phyloP scores from a whole-genome alignment of 2,888 invertebrate species.

The Drosophila bunnanda region DNA sequence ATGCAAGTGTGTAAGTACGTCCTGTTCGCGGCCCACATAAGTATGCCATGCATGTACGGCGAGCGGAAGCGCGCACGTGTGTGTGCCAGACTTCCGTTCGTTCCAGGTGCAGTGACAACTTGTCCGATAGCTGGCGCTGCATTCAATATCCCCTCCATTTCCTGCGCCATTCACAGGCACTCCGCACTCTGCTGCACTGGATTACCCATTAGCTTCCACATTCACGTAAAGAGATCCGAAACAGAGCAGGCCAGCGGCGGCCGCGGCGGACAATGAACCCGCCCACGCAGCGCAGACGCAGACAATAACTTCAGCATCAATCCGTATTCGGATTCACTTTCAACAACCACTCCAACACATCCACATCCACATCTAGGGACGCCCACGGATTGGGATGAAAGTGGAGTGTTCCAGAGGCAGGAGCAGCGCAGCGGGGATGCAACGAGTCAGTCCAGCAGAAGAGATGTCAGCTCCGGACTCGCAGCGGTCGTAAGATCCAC shows the following conservation, averaged over 20 bases:
- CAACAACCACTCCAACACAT: neutral
- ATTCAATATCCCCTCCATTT: slow-evolving; percentile 15
- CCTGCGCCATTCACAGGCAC: slow-evolving; percentile 17
- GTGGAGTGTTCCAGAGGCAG: slow-evolving; percentile 5
- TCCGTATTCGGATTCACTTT: slow-evolving; percentile 3
- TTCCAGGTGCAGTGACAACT: slow-evolving; percentile 22
- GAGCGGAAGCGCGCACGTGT: slow-evolving; percentile 9
- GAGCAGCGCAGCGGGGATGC: neutral
- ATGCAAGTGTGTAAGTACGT: neutral
- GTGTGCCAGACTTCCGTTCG: slow-evolving; percentile 4
- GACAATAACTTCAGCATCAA: slow-evolving; percentile 10
- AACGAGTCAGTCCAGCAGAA: slow-evolving; percentile 2
- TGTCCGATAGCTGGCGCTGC: slow-evolving; percentile 21
- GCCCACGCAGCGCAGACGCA: slow-evolving; percentile 14
- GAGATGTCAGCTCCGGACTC: slow-evolving; percentile 6
- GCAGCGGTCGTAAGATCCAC: slow-evolving; percentile 15
- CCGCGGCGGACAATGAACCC: slow-evolving; percentile 62
- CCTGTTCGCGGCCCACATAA: slow-evolving; percentile 25
- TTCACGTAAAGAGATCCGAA: neutral
- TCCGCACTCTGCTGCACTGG: slow-evolving; percentile 3
- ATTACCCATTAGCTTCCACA: slow-evolving; percentile 1
- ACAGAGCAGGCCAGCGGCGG: slow-evolving; percentile 20
- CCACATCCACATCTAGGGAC: neutral
- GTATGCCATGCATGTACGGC: slow-evolving; percentile 26
- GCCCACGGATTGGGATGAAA: slow-evolving; percentile 11